Evolutionary conservation across 2,888 invertebrate genomes (phyloP).

Genomic region (Eutolmus rufibarbis): DNA sequence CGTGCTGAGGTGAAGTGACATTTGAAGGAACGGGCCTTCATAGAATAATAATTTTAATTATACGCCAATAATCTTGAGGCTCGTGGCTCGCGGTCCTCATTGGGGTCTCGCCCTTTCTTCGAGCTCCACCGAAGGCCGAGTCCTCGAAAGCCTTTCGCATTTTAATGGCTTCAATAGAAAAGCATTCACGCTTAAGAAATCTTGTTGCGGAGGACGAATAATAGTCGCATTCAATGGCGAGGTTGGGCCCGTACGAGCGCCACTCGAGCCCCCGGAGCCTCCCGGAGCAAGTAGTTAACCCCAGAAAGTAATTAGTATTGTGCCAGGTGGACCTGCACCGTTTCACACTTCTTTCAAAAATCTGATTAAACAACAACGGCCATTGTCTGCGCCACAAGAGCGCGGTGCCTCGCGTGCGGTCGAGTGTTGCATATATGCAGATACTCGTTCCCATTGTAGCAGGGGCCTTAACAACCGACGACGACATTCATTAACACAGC

Average conservation of each 20-base stretch:
- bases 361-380: background rate
- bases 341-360: background rate
- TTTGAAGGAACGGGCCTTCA: no score
- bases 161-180: background rate
- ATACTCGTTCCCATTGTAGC: background rate
- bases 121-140: background rate
- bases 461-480: background rate
- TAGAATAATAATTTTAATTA: no score
- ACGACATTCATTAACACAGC: background rate
- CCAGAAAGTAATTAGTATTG: background rate
- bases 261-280: background rate
- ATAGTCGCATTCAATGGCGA: background rate
- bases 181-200: background rate
- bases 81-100: no score
- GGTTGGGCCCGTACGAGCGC: background rate
- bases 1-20: no score
- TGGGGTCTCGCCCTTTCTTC: background rate
- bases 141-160: background rate
- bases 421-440: background rate
- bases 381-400: background rate
- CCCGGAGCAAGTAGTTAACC: background rate
- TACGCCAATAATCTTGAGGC: no score
- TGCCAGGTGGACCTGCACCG: background rate
- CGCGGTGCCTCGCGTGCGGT: background rate
- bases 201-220: background rate